Evolutionary conservation across 2,888 invertebrate genomes (phyloP).

Genomic region (Tetramorium bicarinatum): DNA sequence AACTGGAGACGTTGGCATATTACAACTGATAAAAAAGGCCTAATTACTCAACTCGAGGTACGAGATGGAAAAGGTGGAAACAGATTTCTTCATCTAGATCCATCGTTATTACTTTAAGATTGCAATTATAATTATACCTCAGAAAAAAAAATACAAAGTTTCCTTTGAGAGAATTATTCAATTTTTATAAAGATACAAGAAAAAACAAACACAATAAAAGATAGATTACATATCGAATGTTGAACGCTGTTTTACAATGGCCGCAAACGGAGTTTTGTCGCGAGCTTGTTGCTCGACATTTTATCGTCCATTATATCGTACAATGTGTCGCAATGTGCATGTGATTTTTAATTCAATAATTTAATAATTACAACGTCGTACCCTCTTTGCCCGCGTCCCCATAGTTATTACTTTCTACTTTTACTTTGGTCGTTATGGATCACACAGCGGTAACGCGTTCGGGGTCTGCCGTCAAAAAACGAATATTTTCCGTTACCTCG

Average conservation of each 20-base stretch:
- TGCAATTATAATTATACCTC: not conserved
- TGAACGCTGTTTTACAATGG: not conserved
- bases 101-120: not conserved
- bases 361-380: slow-evolving; percentile 48
- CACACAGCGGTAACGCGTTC: slow-evolving; percentile 74
- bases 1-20: slow-evolving; percentile 67
- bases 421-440: slow-evolving; percentile 22
- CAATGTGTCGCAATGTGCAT: not conserved
- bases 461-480: slow-evolving; percentile 59
- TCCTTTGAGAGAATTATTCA: not conserved
- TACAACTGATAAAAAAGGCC: slow-evolving; percentile 68
- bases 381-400: not conserved
- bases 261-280: not conserved
- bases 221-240: not conserved
- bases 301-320: not conserved
- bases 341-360: slow-evolving; percentile 22
- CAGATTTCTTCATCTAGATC: not conserved
- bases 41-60: slow-evolving; percentile 13
- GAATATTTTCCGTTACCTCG: slow-evolving; percentile 60
- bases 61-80: not conserved
- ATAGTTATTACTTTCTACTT: slow-evolving; percentile 8
- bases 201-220: not conserved
- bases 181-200: not conserved
- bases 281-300: not conserved
- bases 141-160: not conserved